Base-by-base conservation (phyloP, 2,113 vertebrate species). In the Meles meles region DNA sequence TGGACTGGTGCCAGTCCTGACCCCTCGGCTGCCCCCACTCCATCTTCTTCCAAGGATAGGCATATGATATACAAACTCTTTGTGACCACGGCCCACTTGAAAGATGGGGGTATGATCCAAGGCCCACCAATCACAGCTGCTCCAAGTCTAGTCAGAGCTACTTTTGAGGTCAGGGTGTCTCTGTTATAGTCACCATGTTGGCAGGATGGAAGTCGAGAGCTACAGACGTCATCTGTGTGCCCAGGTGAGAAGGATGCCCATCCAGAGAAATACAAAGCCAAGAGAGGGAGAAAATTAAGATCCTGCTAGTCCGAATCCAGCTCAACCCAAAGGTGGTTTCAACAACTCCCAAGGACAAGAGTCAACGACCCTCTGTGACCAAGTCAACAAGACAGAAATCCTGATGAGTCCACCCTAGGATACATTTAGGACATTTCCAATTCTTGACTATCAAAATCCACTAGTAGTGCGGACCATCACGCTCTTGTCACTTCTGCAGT, bases 21-120 rank as follows among this genome's bases (percentile, higher is more conserved):
- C 3, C 27, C 23, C 8, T 29, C 0, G 6, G 9, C 37, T 84
- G 31, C 5, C 15, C 0, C 29, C 7, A 11, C 2, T 57, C 21
- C 9, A 31, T 31, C 31, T 29, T 3, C 14, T 6, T 76, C 57
- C 31, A 59, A 11, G 55, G 47, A 52, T 18, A 3, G 61, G 6
- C 27, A 39, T 49, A 29, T 23, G 42, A 21, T 25, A 5, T 13
- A 77, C 44, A 57, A n/a, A 37, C 52, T 27, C n/a, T 4, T 18
- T 9, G 20, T 93, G n/a, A 88, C 34, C 1, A 80, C 17, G 47
- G 61, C 20, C 86, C 17, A 77, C 25, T 0, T 57, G 37, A 82
- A 63, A 85, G 65, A 31, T 13, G 4, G 27, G 18, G 57, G 76
- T 44, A 55, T 20, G 34, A 86, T 11, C 25, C 71, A 69, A 57